Conservation (phyloP, 2,113 vertebrate species). For the Prochilodus magdalenae region DNA sequence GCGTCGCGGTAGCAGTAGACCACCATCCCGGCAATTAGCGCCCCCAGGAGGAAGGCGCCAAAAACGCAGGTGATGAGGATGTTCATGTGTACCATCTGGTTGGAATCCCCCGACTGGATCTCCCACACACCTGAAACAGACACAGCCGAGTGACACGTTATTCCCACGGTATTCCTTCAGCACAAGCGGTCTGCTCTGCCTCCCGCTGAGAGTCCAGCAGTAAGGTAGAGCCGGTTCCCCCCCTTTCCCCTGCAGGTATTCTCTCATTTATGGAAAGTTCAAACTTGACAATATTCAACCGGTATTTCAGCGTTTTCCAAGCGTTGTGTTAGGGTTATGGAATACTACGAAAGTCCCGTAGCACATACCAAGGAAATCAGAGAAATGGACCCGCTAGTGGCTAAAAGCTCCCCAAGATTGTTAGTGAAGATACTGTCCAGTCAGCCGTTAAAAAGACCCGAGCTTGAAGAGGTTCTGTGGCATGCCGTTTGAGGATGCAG, state of each 20-base stretch:
- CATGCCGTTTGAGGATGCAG: slow-evolving; percentile 16
- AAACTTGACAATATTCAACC: slow-evolving; percentile 14
- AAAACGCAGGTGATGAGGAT: slow-evolving; percentile 98
- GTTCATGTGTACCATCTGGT: slow-evolving; percentile 99
- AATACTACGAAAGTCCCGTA: background rate
- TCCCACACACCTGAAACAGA: slow-evolving; percentile 85
- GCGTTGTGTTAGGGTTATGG: background rate
- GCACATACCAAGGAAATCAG: slow-evolving; percentile 12
- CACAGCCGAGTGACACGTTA: slow-evolving; percentile 52
- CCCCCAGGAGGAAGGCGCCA: slow-evolving; percentile 94
- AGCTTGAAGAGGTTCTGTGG: background rate
- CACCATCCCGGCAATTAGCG: slow-evolving; percentile 92
- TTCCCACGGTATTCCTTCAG: background rate
- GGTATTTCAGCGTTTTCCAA: background rate
- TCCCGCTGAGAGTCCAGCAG: slow-evolving; percentile 4
- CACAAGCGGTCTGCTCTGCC: background rate
- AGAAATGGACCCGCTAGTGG: slow-evolving; percentile 11
- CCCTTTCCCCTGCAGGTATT: slow-evolving; percentile 49
- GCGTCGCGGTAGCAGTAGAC: slow-evolving; percentile 96
- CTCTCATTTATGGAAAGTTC: slow-evolving; percentile 31
- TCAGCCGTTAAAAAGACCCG: background rate
- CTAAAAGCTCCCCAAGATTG: background rate
- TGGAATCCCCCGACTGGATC: slow-evolving; percentile 90
- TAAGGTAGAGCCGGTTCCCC: slow-evolving; percentile 56
- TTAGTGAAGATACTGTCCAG: slow-evolving; percentile 7